Evolutionary conservation across 2,797 vertebrate genomes (phyloP), one percentile per base, ranked within the genome.

Genomic region (Pipistrellus pipistrellus): DNA sequence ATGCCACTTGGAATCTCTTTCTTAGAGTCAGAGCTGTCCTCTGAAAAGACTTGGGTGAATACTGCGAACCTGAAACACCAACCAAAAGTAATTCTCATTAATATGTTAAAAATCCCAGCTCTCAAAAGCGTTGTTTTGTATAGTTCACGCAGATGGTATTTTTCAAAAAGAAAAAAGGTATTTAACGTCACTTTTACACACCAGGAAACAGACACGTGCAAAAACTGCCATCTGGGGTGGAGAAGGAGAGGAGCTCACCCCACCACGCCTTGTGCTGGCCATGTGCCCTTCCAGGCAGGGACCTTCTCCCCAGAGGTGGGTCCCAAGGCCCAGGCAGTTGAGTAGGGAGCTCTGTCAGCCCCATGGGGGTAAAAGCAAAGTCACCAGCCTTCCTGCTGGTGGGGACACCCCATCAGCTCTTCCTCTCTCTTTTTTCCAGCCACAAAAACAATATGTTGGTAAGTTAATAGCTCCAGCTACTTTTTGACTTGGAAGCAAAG

Each of bases 1-100:
- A 98, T 55, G 96, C 94, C 94, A 98, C 87, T 81, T 98, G 98
- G 97, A 98, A 98, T 98, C 97, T 98, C 92, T 96, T 98, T 75
- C 97, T 98, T 35, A 95, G 92, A 69, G 88, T 18, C 85, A 96
- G 30, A 93, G 97, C 96, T 93, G 98, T 98, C 96, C 95, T 98
- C 95, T 98, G 98, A 88, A 98, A 97, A 75, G 97, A 97, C 95
- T 87, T 98, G 85, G 97, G 92, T 66, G 96, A 97, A 92, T 97
- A 96, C 21, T 98, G 98, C 69, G 98, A 98, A 82, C 98, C 98
- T 98, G 87, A 95, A 98, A 97, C 84, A n/a, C 83, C 3, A 97
- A 97, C 83, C 53, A 85, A 88, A 55, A 48, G 25, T 55, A 66
- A 88, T 73, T 83, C 69, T 77, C 44, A 81, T 35, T 71, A 78